phyloP scores from a whole-genome alignment of 2,888 invertebrate genomes.

The Caenorhabditis wallacei region DNA sequence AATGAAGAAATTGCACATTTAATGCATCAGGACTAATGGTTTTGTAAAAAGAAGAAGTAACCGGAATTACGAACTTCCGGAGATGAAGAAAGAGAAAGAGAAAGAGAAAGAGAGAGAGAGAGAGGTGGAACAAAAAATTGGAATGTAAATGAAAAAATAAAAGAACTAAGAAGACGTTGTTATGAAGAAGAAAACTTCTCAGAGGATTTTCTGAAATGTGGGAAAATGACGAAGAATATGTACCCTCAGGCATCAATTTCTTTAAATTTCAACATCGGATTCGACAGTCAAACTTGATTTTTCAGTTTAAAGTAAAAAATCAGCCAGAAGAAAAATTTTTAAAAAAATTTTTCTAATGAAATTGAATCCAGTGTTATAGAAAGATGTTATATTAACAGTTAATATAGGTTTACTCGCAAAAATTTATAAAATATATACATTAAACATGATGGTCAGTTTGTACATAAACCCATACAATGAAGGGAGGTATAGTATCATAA shows the following conservation, averaged over 20 bases:
- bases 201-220: slow-evolving; percentile 24
- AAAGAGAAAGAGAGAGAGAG: slow-evolving; percentile 27
- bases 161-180: slow-evolving; percentile 40
- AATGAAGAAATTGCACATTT: background rate
- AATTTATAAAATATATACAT: slow-evolving; percentile 11
- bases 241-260: slow-evolving; percentile 24
- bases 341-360: too few relatives aligned
- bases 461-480: slow-evolving; percentile 18
- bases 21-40: slow-evolving; percentile 23
- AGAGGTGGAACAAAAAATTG: slow-evolving; percentile 1
- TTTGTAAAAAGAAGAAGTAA: slow-evolving; percentile 2
- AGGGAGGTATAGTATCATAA: background rate
- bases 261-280: background rate
- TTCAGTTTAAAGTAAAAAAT: too few relatives aligned
- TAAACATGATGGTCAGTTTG: slow-evolving; percentile 21
- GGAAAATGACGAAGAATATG: slow-evolving; percentile 25
- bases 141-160: slow-evolving; percentile 25
- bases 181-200: slow-evolving; percentile 1
- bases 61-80: slow-evolving; percentile 47
- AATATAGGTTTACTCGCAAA: too few relatives aligned
- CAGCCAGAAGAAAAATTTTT: background rate
- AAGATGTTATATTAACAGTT: too few relatives aligned
- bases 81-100: slow-evolving; percentile 12
- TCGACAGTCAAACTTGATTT: slow-evolving; percentile 8
- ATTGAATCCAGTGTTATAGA: too few relatives aligned